A percentile compares a stretch with the other conserved stretches of the same genome.
Evolutionary conservation across 1,140 invertebrate genomes (phyloP).

Genomic region (Sitobion miscanthi): DNA sequence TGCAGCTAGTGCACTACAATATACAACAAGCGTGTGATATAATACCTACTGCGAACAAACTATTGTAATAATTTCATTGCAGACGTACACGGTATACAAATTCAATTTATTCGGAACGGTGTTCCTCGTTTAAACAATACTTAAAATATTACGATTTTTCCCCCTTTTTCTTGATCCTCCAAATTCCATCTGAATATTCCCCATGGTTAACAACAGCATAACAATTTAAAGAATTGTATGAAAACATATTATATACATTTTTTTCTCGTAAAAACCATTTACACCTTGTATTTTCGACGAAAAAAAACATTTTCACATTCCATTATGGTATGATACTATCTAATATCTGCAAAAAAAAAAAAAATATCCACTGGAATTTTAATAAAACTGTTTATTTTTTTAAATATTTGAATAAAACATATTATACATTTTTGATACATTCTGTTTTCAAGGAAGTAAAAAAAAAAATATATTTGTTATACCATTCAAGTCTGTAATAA

Average conservation of each 20-base stretch:
- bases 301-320: background rate
- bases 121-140: background rate
- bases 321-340: background rate
- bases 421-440: background rate
- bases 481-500: background rate
- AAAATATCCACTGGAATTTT: background rate
- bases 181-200: background rate
- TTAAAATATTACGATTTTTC: background rate
- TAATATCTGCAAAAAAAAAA: background rate
- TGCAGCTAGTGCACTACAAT: background rate
- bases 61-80: background rate
- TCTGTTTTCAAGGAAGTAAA: background rate
- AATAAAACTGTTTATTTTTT: background rate
- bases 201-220: background rate
- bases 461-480: background rate
- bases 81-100: background rate
- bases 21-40: background rate
- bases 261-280: background rate
- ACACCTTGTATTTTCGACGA: background rate
- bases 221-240: slow-evolving; percentile 7
- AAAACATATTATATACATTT: background rate
- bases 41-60: background rate
- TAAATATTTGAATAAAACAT: slow-evolving; percentile 6
- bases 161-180: background rate
- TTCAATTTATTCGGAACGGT: background rate